These are phyloP conservation scores for Orthosia gracilis DNA, from an alignment of 2,888 invertebrate species.

Conservation along the genomic window DNA sequence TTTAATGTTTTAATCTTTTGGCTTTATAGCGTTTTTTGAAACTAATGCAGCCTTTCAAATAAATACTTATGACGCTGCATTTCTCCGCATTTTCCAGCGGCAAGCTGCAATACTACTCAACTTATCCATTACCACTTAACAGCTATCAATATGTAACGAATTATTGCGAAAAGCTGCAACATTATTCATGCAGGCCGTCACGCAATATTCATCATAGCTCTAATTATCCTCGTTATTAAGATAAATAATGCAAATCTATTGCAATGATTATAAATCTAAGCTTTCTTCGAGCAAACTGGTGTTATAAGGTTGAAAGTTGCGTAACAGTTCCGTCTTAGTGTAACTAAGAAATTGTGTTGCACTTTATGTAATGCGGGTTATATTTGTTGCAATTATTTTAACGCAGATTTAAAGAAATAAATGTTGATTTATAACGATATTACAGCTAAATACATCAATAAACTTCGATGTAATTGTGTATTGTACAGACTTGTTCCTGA, in stretches of 20 bases:
- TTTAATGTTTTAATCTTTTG: not conserved
- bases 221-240: conserved; percentile 56
- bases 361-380: conserved; percentile 51
- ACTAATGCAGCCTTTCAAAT: not conserved
- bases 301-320: conserved; percentile 58
- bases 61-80: not conserved
- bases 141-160: conserved; percentile 43
- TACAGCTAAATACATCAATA: not conserved
- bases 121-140: conserved; percentile 30
- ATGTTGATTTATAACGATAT: not conserved
- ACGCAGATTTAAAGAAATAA: not conserved
- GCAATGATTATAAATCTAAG: conserved; percentile 69
- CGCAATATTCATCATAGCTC: conserved; percentile 44
- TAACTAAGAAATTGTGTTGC: conserved; percentile 53
- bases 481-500: too few relatives aligned
- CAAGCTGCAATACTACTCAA: conserved; percentile 10
- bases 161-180: conserved; percentile 42
- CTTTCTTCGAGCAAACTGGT: conserved; percentile 65
- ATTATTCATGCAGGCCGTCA: conserved; percentile 44
- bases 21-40: not conserved
- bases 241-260: conserved; percentile 65
- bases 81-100: not conserved
- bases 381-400: conserved; percentile 22
- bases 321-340: conserved; percentile 54
- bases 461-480: not conserved